A percentile compares a stretch with the other conserved stretches of the same genome.
phyloP scores from a whole-genome alignment of 2,113 vertebrate species.

The Brachypodius melanocephalos region DNA sequence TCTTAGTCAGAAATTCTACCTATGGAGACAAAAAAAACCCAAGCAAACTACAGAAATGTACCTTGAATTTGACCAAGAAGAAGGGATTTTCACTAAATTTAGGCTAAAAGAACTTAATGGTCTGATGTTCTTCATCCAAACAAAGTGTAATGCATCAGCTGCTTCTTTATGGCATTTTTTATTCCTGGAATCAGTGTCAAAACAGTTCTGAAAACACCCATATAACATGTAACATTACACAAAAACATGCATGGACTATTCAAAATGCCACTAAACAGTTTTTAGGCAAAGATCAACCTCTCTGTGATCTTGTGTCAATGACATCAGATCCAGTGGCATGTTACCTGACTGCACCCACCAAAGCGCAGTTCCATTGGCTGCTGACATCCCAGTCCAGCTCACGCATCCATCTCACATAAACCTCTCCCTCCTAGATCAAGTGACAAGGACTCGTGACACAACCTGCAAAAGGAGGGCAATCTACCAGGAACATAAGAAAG shows the following conservation, averaged over 20 bases:
- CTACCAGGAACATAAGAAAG: background rate
- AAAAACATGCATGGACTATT: background rate
- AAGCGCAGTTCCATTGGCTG: background rate
- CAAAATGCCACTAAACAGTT: background rate
- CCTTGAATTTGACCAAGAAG: background rate
- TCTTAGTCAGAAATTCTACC: background rate
- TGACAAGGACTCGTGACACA: background rate
- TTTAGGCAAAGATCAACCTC: background rate
- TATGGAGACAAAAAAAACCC: rapidly evolving
- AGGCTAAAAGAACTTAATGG: background rate
- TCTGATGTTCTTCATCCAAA: background rate
- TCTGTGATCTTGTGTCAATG: background rate
- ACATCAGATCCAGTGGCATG: background rate
- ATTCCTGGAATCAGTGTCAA: background rate
- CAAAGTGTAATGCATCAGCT: background rate
- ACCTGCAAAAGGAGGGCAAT: background rate
- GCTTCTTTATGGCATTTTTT: background rate
- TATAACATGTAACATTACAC: background rate
- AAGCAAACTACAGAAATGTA: background rate
- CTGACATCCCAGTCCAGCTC: background rate
- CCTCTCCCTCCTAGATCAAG: background rate
- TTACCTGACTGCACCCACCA: background rate
- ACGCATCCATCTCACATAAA: background rate
- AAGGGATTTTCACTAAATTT: background rate
- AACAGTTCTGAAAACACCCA: background rate